Base-by-base conservation (phyloP, 2,113 vertebrate genomes). In the Struthidea cinerea region DNA sequence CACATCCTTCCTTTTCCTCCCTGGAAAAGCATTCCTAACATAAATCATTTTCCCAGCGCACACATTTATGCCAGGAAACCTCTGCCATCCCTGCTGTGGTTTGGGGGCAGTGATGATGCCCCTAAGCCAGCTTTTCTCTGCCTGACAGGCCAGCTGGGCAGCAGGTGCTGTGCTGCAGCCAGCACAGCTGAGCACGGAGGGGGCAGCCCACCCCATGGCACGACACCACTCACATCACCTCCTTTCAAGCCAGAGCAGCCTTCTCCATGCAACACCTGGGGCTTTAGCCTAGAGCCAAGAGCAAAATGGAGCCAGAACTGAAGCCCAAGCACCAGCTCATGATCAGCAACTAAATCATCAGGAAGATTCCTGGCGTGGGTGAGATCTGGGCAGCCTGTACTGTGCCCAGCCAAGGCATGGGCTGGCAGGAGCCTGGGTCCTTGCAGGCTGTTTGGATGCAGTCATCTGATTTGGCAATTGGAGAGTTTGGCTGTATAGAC, bases 141-240 rank as follows among this genome's bases (percentile, higher is more conserved):
- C 27, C 80, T 75, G 27, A 26, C 13, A 27, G 80, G 37, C 55
- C 76, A 64, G 59, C 23, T 73, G 59, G 53, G 44, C 35, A 84
- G 73, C 64, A 42, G 59, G 9, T 60, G 57, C 67, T 0, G 0
- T 28, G 49, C 24, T 2, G 0, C 63, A 70, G 35, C 59, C 4
- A 1, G 37, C 32, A 49, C 33, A 65, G 50, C 35, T 39, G 41
- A 70, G 46, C 56, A n/a, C 0, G 0, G 41, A 22, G 15, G 2
- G 18, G 15, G 3, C 42, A 81, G 75, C 19, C 39, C 3, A 3
- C 3, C 27, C 37, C 6, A 1, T 0, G 1, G 33, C 50, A 60
- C 14, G 32, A 17, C 3, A 3, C 8, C 0, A 0, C 52, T 23
- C 74, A n/a, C 2, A 6, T 12, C 2, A 1, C 35, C 53, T 52